These are phyloP conservation scores for Prunella fulvescens DNA, from an alignment of 2,113 vertebrate genomes.

Conservation along the genomic window DNA sequence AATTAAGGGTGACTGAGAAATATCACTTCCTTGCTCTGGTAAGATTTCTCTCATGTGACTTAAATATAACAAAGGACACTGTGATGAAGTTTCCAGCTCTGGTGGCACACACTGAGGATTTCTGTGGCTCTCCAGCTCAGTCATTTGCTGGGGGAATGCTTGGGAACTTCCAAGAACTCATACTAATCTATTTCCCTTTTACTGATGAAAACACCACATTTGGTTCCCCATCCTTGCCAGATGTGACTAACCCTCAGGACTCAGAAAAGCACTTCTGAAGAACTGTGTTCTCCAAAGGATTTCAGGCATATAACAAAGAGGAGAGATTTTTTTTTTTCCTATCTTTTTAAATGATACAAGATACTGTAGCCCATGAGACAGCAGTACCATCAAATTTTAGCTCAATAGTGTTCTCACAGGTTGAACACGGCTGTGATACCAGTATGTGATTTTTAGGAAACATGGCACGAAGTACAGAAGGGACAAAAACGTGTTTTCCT, in stretches of 20 bases:
- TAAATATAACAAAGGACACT: not conserved
- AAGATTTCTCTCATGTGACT: not conserved
- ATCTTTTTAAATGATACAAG: not conserved
- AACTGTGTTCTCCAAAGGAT: not conserved
- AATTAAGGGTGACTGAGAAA: not conserved
- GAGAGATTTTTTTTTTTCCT: not conserved
- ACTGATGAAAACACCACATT: not conserved
- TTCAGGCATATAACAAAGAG: not conserved
- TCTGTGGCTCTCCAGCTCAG: not conserved
- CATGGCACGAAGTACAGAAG: not conserved
- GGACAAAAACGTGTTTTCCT: slow-evolving; percentile 12
- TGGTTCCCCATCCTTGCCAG: not conserved
- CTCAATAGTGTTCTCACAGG: not conserved
- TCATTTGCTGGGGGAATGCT: not conserved
- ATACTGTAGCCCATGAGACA: not conserved
- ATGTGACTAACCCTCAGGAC: not conserved
- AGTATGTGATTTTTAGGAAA: slow-evolving; percentile 10
- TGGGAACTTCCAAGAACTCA: not conserved
- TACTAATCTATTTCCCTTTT: not conserved
- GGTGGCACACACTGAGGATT: not conserved
- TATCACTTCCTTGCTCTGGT: not conserved
- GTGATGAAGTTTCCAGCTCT: not conserved
- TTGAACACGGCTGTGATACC: not conserved
- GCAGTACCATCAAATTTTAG: not conserved
- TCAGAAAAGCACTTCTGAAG: not conserved